phyloP scores from a whole-genome alignment of 2,888 invertebrate genomes.

The Xylophagus ater region DNA sequence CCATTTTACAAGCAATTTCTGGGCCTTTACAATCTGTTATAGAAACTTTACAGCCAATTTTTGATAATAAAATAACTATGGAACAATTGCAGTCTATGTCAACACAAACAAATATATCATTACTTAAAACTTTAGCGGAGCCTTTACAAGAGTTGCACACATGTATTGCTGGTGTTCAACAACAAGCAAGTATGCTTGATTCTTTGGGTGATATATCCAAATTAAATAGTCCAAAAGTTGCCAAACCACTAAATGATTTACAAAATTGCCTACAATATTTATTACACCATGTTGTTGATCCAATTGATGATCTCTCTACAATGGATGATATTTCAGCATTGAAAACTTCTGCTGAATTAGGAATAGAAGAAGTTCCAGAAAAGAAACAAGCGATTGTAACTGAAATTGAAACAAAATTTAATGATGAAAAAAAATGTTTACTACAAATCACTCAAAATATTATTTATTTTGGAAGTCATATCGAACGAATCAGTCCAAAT shows the following conservation, averaged over 20 bases:
- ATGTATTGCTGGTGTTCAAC: conserved; percentile 30
- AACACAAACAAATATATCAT: conserved; percentile 21
- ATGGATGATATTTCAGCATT: conserved; percentile 48
- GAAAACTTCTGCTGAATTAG: conserved; percentile 47
- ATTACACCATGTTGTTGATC: conserved; percentile 11
- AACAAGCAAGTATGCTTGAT: conserved; percentile 17
- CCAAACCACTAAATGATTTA: conserved; percentile 32
- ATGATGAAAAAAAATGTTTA: too few species aligned
- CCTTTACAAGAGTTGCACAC: conserved; percentile 30
- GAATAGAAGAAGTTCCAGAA: too few species aligned
- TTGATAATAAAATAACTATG: conserved; percentile 2
- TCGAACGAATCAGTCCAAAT: too few species aligned
- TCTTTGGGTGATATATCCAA: conserved; percentile 23
- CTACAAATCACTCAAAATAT: too few species aligned
- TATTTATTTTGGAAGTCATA: too few species aligned
- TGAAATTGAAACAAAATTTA: too few species aligned
- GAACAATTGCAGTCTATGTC: conserved; percentile 19
- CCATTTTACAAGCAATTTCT: too few species aligned
- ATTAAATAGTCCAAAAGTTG: conserved; percentile 21
- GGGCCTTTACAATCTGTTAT: too few species aligned
- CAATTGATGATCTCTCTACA: conserved; percentile 30
- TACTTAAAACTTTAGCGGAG: conserved; percentile 25
- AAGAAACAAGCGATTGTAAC: too few species aligned
- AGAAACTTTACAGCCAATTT: conserved; percentile 1
- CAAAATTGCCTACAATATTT: conserved; percentile 29